Conservation (phyloP, 1,140 invertebrate species). For the Episyrphus balteatus region DNA sequence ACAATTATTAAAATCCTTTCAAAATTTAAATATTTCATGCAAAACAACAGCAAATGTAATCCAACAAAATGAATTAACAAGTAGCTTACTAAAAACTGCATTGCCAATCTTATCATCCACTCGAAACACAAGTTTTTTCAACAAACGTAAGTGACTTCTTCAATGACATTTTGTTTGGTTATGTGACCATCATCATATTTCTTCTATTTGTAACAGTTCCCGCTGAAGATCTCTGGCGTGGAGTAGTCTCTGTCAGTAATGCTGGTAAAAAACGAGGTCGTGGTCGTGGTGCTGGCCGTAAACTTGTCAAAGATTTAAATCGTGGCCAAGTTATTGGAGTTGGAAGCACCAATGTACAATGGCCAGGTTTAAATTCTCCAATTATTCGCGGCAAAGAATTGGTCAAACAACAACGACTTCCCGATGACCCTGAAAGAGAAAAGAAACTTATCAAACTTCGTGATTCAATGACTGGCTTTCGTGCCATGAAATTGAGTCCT, state of each 20-base stretch:
- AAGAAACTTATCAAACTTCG: conserved; percentile 58
- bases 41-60: no score
- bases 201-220: conserved; percentile 43
- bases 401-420: conserved; percentile 53
- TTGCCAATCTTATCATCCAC: no score
- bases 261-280: conserved; percentile 88
- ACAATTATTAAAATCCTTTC: no score
- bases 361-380: conserved; percentile 83
- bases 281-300: conserved; percentile 66
- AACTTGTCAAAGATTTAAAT: conserved; percentile 73
- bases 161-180: no score
- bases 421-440: conserved; percentile 59
- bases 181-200: no score
- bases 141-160: no score
- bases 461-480: conserved; percentile 54
- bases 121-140: no score
- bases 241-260: conserved; percentile 89
- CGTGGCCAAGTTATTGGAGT: conserved; percentile 79
- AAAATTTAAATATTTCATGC: no score
- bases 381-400: conserved; percentile 68
- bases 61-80: no score
- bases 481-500: conserved; percentile 53
- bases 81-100: no score
- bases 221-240: conserved; percentile 83
- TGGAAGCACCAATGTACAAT: conserved; percentile 74